A percentile compares a stretch with the other conserved stretches of the same genome.
These are phyloP conservation scores for Syngnathus scovelli DNA, from an alignment of 2,113 vertebrate genomes.

Conservation along the genomic window DNA sequence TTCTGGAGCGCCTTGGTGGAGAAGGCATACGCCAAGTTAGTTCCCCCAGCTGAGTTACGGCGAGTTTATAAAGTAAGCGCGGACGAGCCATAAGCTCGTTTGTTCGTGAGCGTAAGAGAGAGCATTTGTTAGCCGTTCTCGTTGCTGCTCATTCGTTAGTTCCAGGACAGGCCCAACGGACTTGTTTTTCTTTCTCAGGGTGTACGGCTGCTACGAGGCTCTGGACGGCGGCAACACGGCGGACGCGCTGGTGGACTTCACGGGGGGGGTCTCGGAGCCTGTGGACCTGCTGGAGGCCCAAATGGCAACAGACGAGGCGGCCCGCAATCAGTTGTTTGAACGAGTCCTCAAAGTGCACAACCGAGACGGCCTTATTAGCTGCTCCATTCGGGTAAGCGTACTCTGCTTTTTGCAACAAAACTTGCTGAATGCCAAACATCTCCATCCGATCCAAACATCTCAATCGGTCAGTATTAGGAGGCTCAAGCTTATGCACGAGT, in stretches of 20 bases:
- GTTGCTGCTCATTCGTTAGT: background rate
- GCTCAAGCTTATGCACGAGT: too few species aligned
- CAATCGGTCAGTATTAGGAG: too few species aligned
- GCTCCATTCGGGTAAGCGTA: constrained; percentile 87
- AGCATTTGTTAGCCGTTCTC: background rate
- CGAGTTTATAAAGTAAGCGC: too few species aligned
- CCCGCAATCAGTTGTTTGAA: constrained; percentile 87
- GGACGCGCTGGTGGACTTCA: constrained; percentile 93
- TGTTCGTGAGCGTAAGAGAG: background rate
- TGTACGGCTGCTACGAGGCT: constrained; percentile 90
- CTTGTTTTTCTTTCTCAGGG: constrained; percentile 52
- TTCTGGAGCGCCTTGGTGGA: constrained; percentile 98
- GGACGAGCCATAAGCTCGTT: background rate
- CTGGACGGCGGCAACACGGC: constrained; percentile 95
- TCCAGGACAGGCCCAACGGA: background rate
- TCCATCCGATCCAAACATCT: background rate
- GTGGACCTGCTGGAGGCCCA: constrained; percentile 84
- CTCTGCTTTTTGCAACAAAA: constrained; percentile 2
- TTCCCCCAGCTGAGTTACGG: constrained; percentile 18
- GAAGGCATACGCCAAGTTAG: constrained; percentile 96
- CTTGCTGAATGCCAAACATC: background rate
- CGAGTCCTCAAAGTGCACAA: constrained; percentile 88
- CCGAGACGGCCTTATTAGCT: constrained; percentile 94
- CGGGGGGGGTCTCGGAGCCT: constrained; percentile 88
- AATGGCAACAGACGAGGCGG: constrained; percentile 75